These are phyloP conservation scores for Morus bassanus DNA, from an alignment of 2,797 vertebrate species.

Conservation along the genomic window DNA sequence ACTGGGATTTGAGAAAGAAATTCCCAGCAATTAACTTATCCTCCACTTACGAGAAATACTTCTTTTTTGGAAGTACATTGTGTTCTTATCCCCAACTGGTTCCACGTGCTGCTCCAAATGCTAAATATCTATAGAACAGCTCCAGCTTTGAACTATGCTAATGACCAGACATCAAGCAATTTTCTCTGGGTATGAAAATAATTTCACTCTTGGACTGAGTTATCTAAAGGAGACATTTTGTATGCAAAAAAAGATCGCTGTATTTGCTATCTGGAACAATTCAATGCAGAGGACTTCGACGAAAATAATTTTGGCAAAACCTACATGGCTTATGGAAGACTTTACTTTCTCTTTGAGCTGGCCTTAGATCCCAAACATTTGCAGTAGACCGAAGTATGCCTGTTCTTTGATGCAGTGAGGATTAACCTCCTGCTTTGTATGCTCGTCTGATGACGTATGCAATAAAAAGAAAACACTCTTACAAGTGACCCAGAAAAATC, in stretches of 20 bases:
- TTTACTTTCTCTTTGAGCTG: not conserved
- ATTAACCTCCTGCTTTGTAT: not conserved
- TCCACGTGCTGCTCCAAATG: not conserved
- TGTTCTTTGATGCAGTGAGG: not conserved
- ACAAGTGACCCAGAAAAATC: not conserved
- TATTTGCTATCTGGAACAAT: not conserved
- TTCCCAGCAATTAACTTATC: constrained; percentile 6
- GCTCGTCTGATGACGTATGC: not conserved
- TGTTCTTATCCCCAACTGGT: constrained; percentile 24
- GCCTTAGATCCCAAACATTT: not conserved
- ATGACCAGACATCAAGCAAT: not conserved
- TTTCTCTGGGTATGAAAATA: constrained; percentile 15
- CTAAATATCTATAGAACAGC: constrained; percentile 42
- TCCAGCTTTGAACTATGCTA: constrained; percentile 27
- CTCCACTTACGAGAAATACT: not conserved
- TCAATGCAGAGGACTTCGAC: not conserved
- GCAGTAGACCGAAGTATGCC: not conserved
- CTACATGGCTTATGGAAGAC: not conserved
- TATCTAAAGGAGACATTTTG: not conserved
- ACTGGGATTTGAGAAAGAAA: not conserved
- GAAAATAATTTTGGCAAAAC: not conserved
- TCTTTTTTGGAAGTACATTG: constrained; percentile 15
- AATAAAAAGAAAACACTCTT: not conserved
- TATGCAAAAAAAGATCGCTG: not conserved
- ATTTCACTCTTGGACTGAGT: not conserved